Conservation (phyloP, 1,140 invertebrate genomes). For the Caerostris extrusa region DNA sequence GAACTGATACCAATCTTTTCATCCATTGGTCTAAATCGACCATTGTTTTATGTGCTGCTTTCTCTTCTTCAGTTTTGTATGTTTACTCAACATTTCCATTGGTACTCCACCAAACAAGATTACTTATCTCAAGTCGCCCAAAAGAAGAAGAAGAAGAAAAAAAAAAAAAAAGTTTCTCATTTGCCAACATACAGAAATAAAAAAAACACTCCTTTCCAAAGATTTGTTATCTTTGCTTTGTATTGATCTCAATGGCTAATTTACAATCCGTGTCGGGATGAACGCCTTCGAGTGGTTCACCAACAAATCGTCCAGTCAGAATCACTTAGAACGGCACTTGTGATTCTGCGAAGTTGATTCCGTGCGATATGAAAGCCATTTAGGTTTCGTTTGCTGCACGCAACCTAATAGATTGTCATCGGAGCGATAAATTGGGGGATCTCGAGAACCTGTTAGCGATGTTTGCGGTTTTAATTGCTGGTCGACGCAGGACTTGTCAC, state of each 20-base stretch:
- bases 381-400: not conserved
- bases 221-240: not conserved
- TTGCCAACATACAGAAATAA: not conserved
- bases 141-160: not conserved
- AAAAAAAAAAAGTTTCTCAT: not conserved
- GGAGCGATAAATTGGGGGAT: not conserved
- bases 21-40: not conserved
- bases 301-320: not conserved
- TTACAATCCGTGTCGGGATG: constrained; percentile 20
- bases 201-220: not conserved
- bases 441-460: not conserved
- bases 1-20: not conserved
- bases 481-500: not conserved
- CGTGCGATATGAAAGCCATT: not conserved
- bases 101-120: constrained; percentile 6
- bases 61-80: not conserved
- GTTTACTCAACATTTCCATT: not conserved
- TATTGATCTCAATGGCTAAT: not conserved
- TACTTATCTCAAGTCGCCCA: not conserved
- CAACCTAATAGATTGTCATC: not conserved
- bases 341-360: not conserved
- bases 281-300: not conserved
- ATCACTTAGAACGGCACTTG: not conserved
- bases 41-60: not conserved
- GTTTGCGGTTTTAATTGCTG: constrained; percentile 8